Evolutionary conservation across 1,140 invertebrate genomes (phyloP), one percentile per base, ranked within the genome.

Genomic region (Elymnias hypermnestra): DNA sequence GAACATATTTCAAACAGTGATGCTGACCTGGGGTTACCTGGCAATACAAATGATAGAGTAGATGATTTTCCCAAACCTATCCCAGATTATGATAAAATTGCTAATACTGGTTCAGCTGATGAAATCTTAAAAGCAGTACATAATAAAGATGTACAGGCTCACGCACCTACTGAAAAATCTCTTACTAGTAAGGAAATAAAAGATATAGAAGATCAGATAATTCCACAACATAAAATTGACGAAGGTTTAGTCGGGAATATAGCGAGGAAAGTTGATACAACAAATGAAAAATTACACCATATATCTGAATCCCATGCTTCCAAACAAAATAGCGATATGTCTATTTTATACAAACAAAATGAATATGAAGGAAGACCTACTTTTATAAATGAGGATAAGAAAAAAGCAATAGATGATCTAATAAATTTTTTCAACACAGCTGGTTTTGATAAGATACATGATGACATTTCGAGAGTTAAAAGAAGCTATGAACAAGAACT

Each of bases 181-280:
- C 45, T 86, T 22, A 69, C 69, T 9, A 64, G 71, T 3, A 60
- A 73, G 21, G 64, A 78, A 56, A 40, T 87, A 8, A 78, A 71
- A 62, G 59, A 70, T 29, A 47, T 87, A 35, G 70, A 87, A 57
- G 65, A 77, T 22, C 86, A 87, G 69, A 86, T 87, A 42, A 81
- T 87, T 44, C 68, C 76, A 13, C 15, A 55, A 37, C 25, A 53
- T 39, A 42, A 72, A 39, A 53, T 41, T 43, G 38, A 35, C 29
- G 43, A 60, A 57, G 49, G 36, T n/a, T n/a, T n/a, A n/a, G n/a
- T n/a, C n/a, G n/a, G n/a, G n/a, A n/a, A n/a, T n/a, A n/a, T n/a
- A n/a, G n/a, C n/a, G n/a, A n/a, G n/a, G n/a, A n/a, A n/a, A n/a
- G n/a, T n/a, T n/a, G n/a, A n/a, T n/a, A n/a, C n/a, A n/a, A n/a